Percentiles rank a stretch among this genome's conserved stretches.
phyloP scores from a whole-genome alignment of 2,797 vertebrate genomes.

The Alauda arvensis region DNA sequence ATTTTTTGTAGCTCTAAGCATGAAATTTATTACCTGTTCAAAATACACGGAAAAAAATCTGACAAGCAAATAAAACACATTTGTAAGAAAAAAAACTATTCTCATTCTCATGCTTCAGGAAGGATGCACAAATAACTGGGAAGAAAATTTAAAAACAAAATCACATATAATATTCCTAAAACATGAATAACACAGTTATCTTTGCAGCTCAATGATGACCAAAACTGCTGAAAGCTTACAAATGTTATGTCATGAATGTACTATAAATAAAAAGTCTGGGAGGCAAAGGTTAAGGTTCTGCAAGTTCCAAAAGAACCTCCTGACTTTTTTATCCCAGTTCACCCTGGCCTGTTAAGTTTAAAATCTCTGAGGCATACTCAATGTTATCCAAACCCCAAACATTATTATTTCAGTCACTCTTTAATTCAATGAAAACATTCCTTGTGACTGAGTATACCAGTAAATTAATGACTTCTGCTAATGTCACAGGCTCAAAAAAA shows the following conservation, averaged over 20 bases:
- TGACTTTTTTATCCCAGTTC: background rate
- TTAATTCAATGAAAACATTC: constrained; percentile 14
- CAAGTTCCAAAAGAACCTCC: background rate
- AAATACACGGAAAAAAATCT: background rate
- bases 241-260: background rate
- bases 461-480: background rate
- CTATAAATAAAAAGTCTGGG: background rate
- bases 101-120: background rate
- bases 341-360: background rate
- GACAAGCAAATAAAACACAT: background rate
- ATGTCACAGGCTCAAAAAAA: background rate
- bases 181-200: background rate
- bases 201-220: background rate
- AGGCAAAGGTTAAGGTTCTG: background rate
- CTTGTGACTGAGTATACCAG: background rate
- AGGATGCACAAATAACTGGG: background rate
- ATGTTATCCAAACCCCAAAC: background rate
- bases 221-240: background rate
- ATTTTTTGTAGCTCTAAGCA: constrained; percentile 27
- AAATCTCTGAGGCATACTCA: background rate
- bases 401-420: constrained; percentile 5
- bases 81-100: background rate
- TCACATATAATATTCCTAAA: background rate
- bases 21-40: background rate
- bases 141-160: background rate